phyloP scores from a whole-genome alignment of 2,888 invertebrate species.

The Glaucopsyche alexis region DNA sequence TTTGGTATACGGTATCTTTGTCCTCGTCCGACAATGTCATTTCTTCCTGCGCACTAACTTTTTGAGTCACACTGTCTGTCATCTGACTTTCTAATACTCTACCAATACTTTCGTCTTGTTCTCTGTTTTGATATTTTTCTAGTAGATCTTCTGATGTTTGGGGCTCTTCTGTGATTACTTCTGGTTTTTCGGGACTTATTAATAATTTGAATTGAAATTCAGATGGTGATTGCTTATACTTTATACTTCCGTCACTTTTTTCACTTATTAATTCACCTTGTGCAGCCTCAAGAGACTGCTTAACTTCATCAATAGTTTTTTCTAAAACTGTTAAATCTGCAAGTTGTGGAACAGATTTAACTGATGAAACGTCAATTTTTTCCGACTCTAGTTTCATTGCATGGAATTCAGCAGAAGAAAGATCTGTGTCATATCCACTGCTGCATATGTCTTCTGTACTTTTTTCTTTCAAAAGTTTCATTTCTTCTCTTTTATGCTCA shows the following conservation, averaged over 20 bases:
- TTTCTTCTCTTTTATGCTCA: constrained; percentile 69
- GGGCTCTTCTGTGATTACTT: constrained; percentile 81
- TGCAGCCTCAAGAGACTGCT: constrained; percentile 85
- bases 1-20: constrained; percentile 67
- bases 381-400: constrained; percentile 76
- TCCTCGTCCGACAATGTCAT: constrained; percentile 79
- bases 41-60: constrained; percentile 68
- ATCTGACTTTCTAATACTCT: constrained; percentile 56
- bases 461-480: constrained; percentile 72
- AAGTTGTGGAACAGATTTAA: constrained; percentile 73
- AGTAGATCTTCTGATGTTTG: constrained; percentile 67
- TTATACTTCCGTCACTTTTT: constrained; percentile 82
- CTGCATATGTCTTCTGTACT: constrained; percentile 84
- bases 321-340: constrained; percentile 81
- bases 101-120: constrained; percentile 48
- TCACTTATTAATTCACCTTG: constrained; percentile 84
- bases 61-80: constrained; percentile 66
- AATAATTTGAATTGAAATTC: constrained; percentile 86
- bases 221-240: constrained; percentile 85
- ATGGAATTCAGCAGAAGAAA: constrained; percentile 82
- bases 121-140: constrained; percentile 49
- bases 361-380: constrained; percentile 72
- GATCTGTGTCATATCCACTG: constrained; percentile 83
- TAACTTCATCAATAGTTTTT: constrained; percentile 85
- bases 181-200: constrained; percentile 76